Evolutionary conservation across 2,888 invertebrate genomes (phyloP).

Genomic region (Thecocarcelia acutangulata): DNA sequence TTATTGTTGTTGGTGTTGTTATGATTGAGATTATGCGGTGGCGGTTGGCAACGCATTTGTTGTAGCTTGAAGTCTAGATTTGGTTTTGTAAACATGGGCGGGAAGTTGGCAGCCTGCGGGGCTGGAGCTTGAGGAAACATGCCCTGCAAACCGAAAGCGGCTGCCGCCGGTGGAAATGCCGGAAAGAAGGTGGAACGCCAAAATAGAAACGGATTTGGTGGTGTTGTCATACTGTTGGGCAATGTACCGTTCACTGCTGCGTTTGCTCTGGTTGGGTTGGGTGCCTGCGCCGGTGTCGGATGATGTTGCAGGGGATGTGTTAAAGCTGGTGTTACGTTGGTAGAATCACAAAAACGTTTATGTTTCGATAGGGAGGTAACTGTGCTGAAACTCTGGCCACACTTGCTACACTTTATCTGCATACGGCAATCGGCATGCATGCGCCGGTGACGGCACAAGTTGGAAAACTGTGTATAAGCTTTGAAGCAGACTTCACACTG

Average conservation of each 20-base stretch:
- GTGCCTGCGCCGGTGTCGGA: conserved; percentile 67
- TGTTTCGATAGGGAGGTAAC: conserved; percentile 96
- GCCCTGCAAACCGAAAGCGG: conserved; percentile 82
- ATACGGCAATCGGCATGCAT: conserved; percentile 98
- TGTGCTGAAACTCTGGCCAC: conserved; percentile 95
- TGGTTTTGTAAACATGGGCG: conserved; percentile 84
- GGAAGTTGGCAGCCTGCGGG: conserved; percentile 78
- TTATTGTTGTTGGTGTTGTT: conserved; percentile 30
- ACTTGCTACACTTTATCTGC: conserved; percentile 96
- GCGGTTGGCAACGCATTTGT: conserved; percentile 45
- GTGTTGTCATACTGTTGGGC: conserved; percentile 80
- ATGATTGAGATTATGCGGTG: conserved; percentile 20
- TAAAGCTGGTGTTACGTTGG: conserved; percentile 80
- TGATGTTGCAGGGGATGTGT: conserved; percentile 68
- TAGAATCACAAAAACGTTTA: conserved; percentile 96
- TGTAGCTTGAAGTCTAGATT: conserved; percentile 82
- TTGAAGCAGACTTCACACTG: conserved; percentile 98
- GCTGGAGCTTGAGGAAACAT: conserved; percentile 83
- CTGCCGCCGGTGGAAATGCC: conserved; percentile 85
- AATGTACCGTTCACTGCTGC: conserved; percentile 56
- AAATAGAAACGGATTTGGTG: conserved; percentile 86
- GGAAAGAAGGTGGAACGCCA: conserved; percentile 85
- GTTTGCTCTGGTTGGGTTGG: conserved; percentile 45
- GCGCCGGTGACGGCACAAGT: conserved; percentile 99
- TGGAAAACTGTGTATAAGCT: conserved; percentile 99